Evolutionary conservation across 2,113 vertebrate species (phyloP), one percentile per base, ranked within the genome.

Genomic region (Pygathrix nemaeus): DNA sequence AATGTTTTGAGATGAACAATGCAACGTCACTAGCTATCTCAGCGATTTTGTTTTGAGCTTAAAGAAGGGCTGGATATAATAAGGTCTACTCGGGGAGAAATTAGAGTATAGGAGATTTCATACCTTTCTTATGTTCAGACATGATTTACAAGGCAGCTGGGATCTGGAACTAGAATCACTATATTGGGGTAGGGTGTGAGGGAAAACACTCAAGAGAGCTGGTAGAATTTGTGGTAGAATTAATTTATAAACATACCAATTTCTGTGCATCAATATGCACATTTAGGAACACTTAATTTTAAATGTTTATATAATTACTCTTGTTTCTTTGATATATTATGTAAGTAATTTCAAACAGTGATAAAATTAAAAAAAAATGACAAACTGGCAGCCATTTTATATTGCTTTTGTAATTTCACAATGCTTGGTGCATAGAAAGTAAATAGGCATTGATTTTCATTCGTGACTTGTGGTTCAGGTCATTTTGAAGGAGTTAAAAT

Each of bases 371-470:
- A 57, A 57, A 16, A 35, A 78, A 76, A 70, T 21, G 72, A 85
- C 23, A 38, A 90, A 84, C 55, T 72, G 52, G 68, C 85, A 79
- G 61, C 83, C 13, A 96, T 61, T 96, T 88, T 93, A 86, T 73
- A 70, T 73, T 93, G 66, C 52, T 18, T 2, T 89, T 91, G 12
- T 92, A 59, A 92, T 73, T 83, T 5, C 21, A 59, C 88, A 45
- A 17, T 85, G 45, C 52, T 96, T 92, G 88, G 45, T 78, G 48
- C 23, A 68, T 72, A 40, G 64, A 57, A 90, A 76, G 70, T 83
- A 80, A 88, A 89, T 61, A 87, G 6, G 10, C 38, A 94, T 88
- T 88, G 89, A 91, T 88, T 94, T 96, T 55, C 40, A 88, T 91
- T 85, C 16, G 30, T 61, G 16, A 81, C 8, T 70, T 66, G 7